Conservation (phyloP, 1,140 invertebrate genomes). For the Ruditapes philippinarum region DNA sequence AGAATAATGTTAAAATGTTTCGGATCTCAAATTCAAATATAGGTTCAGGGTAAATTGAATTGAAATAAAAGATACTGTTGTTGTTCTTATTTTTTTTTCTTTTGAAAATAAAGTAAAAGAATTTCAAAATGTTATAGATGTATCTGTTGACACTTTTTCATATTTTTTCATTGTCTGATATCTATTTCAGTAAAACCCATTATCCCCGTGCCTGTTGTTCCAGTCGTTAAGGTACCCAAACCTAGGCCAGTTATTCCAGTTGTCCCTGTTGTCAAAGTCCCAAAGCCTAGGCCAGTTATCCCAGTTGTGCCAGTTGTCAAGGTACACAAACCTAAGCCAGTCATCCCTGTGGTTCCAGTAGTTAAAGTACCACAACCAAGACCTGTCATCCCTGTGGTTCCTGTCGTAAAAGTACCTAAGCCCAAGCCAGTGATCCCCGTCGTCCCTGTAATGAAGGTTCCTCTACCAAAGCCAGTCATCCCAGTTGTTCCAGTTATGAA, state of each 20-base stretch:
- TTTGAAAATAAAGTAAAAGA: too few relatives aligned
- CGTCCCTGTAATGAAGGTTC: not conserved
- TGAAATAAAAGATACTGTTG: too few relatives aligned
- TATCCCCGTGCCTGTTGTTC: conserved; percentile 22
- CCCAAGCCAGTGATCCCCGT: not conserved
- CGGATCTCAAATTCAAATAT: too few relatives aligned
- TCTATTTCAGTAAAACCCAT: conserved; percentile 28
- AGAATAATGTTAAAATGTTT: too few relatives aligned
- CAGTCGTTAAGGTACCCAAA: conserved; percentile 8
- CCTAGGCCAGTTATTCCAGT: conserved; percentile 5
- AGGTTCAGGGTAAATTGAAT: too few relatives aligned
- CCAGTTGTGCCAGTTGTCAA: conserved; percentile 16
- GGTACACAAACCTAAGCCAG: conserved; percentile 2
- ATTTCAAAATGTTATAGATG: too few relatives aligned
- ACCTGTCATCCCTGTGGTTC: conserved; percentile 1
- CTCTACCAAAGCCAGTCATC: not conserved
- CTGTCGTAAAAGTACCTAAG: not conserved
- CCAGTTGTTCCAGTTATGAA: not conserved
- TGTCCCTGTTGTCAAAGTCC: conserved; percentile 11
- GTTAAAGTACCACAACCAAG: conserved; percentile 6
- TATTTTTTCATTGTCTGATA: too few relatives aligned
- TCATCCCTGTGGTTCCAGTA: not conserved
- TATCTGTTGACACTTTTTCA: too few relatives aligned
- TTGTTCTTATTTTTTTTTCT: too few relatives aligned
- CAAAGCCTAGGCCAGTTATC: conserved; percentile 13